Conservation (phyloP, 2,888 invertebrate species). For the Sarcophaga rosellei region DNA sequence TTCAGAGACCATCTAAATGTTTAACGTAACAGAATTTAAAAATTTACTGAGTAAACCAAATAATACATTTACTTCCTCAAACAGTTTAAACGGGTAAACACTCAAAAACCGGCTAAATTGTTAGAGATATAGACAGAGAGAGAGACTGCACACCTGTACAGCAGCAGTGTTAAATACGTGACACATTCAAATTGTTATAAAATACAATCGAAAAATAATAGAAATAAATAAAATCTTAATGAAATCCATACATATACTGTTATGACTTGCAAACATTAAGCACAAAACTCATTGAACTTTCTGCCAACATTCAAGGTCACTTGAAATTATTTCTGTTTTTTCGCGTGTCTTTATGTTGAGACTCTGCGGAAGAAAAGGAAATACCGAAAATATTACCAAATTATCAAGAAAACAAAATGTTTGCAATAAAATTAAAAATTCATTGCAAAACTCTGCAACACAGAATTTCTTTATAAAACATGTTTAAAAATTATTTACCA, state of each 20-base stretch:
- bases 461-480: not conserved
- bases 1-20: not conserved
- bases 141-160: not conserved
- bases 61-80: constrained; percentile 9
- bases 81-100: not conserved
- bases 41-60: not conserved
- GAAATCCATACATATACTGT: not conserved
- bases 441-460: not conserved
- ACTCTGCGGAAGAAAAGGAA: not conserved
- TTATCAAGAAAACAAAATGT: not conserved
- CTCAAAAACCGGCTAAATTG: not conserved
- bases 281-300: constrained; percentile 28
- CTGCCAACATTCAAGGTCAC: constrained; percentile 32
- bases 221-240: not conserved
- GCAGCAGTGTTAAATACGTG: not conserved
- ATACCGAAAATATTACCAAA: constrained; percentile 7
- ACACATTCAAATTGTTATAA: not conserved
- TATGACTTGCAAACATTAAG: not conserved
- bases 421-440: not conserved
- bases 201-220: not conserved
- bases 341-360: not conserved
- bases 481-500: too few species aligned
- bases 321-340: not conserved
- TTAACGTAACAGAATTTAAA: not conserved
- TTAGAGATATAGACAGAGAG: not conserved